Base-by-base conservation (phyloP, 92 coral and sea anemone species). In the Zoanthus solanderi region DNA sequence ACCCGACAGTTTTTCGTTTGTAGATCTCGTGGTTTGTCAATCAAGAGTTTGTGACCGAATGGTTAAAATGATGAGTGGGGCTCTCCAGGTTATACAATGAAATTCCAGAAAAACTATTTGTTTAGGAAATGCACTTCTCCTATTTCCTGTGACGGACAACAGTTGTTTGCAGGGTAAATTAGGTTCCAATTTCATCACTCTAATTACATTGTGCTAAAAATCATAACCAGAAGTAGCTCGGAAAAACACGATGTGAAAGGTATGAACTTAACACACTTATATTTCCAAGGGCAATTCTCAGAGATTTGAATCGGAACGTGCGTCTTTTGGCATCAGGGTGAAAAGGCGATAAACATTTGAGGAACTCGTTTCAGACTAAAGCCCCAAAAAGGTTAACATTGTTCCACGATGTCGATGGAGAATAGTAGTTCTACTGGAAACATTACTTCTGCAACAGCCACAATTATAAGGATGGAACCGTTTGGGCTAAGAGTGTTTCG, bases 401-500 rank as follows among this genome's bases (percentile, higher is more conserved):
- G 10, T 1, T 6, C 56, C 31, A 53, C 69, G 34, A 84, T 75
- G 81, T 30, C 69, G 34, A 84, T 75, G 81, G 79, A 72, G 28
- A 84, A 75, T 60, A 18, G 37, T 31, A 12, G 18, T 87, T 28
- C 71, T 30, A 14, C 46, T 85, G 29, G 86, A 63, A 71, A 77
- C 90, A 7, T 42, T 1, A 76, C 71, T 88, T 15, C 37, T 42
- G 15, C 73, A 31, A 47, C 50, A 13, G 32, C 11, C 32, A 0
- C 66, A 61, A 83, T 76, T 54, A 48, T 0, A 16, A 46, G 90
- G 29, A 71, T 76, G 53, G 99, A 97, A 73, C 99, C 99, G 1
- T 88, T 93, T 65, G 95, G 92, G 3, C 90, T 95, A 83, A 88
- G 98, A 75, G 90, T 97, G n/a, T 78, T 97, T 53, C 95, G 98